Evolutionary conservation across 2,113 vertebrate species (phyloP).

Genomic region (Hypanus sabinus): DNA sequence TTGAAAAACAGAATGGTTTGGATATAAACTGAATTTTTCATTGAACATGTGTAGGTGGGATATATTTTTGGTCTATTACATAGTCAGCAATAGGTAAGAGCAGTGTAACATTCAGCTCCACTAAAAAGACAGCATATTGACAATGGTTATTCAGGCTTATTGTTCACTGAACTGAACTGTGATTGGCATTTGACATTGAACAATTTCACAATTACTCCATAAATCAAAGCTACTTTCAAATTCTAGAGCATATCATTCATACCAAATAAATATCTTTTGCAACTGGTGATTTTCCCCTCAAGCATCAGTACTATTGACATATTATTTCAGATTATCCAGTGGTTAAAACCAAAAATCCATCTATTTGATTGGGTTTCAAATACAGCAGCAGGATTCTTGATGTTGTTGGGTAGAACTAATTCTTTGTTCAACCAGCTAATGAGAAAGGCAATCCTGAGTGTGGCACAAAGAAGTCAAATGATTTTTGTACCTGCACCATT

Average conservation of each 20-base stretch:
- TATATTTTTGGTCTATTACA: background rate
- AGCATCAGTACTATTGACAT: background rate
- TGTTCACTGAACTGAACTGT: background rate
- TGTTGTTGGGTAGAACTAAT: background rate
- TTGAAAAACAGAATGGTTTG: background rate
- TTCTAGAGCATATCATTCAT: conserved; percentile 17
- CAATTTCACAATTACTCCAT: background rate
- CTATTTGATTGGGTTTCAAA: background rate
- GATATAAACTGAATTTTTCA: conserved; percentile 3
- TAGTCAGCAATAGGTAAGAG: background rate
- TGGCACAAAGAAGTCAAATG: background rate
- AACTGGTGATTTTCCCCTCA: background rate
- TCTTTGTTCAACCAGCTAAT: background rate
- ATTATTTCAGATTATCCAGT: background rate
- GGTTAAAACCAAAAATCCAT: conserved; percentile 4
- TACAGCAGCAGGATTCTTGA: background rate
- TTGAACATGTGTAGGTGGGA: background rate
- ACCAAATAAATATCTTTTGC: background rate
- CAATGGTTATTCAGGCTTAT: background rate
- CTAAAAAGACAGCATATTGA: conserved; percentile 19
- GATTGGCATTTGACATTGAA: conserved; percentile 16
- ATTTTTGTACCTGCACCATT: background rate
- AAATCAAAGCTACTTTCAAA: background rate
- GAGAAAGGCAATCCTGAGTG: too few species aligned
- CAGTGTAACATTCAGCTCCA: background rate